These are phyloP conservation scores for Zaprionus taronus DNA, from an alignment of 1,140 invertebrate species.

Conservation along the genomic window DNA sequence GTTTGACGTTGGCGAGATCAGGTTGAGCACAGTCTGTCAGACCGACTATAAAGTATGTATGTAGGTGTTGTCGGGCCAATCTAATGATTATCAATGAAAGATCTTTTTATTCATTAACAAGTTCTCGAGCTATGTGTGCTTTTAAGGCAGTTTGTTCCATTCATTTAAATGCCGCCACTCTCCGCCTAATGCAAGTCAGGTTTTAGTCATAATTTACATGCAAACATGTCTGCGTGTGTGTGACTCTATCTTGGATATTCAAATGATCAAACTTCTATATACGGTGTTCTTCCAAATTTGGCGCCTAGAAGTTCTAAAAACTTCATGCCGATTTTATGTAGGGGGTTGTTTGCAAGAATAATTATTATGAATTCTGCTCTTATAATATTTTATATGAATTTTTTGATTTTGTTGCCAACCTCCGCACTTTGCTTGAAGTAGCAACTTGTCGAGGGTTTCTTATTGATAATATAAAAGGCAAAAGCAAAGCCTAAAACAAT, in stretches of 20 bases:
- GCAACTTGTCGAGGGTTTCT: not conserved
- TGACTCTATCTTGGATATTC: constrained; percentile 60
- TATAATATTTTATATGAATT: constrained; percentile 52
- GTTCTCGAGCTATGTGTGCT: constrained; percentile 54
- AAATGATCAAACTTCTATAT: constrained; percentile 53
- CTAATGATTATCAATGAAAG: constrained; percentile 80
- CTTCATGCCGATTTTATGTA: constrained; percentile 29
- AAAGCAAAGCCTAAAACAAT: constrained; percentile 5
- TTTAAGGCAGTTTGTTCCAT: constrained; percentile 62
- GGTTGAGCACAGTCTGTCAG: constrained; percentile 14
- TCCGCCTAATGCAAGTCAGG: constrained; percentile 59
- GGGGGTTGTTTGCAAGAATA: constrained; percentile 49
- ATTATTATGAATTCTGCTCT: constrained; percentile 48
- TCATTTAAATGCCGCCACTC: constrained; percentile 45
- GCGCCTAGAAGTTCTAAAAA: constrained; percentile 46
- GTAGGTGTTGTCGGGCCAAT: constrained; percentile 59
- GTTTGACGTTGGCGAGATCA: constrained; percentile 33
- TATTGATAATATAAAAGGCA: constrained; percentile 35
- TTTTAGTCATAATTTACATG: constrained; percentile 78
- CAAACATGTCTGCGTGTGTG: constrained; percentile 21
- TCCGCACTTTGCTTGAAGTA: constrained; percentile 47
- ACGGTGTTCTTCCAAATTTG: constrained; percentile 71
- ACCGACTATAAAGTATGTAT: constrained; percentile 11
- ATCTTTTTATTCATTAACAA: constrained; percentile 80
- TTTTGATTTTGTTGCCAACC: constrained; percentile 53